These are phyloP conservation scores for Pangasius krempfi DNA, from an alignment of 2,797 vertebrate species.

Conservation along the genomic window DNA sequence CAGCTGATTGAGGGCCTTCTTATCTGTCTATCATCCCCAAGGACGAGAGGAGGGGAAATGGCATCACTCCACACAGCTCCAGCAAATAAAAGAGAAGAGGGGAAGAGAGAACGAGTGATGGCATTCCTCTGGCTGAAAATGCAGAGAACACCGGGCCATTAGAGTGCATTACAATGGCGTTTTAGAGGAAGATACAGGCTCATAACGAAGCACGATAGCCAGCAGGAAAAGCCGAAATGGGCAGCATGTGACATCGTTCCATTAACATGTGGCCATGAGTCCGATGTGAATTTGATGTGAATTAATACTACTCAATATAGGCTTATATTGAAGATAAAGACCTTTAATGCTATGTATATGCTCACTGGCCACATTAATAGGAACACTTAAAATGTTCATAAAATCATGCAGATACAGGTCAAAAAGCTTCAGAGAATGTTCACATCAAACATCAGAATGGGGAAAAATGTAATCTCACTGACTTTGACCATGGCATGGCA, in stretches of 20 bases:
- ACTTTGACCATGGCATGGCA: neutral
- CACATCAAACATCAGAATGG: neutral
- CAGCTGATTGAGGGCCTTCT: conserved; percentile 55
- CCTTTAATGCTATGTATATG: neutral
- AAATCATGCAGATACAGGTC: neutral
- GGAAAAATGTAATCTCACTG: neutral
- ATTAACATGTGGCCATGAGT: neutral
- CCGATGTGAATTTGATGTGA: neutral
- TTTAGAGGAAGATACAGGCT: conserved; percentile 15
- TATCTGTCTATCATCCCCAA: conserved; percentile 62
- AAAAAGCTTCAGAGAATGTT: neutral
- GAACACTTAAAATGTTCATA: neutral
- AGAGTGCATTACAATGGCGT: conserved; percentile 16
- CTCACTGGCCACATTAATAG: neutral
- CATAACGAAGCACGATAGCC: conserved; percentile 17
- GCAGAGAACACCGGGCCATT: conserved; percentile 23
- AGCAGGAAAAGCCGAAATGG: conserved; percentile 11
- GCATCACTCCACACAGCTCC: conserved; percentile 53
- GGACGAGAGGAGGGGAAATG: conserved; percentile 50
- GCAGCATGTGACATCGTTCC: neutral
- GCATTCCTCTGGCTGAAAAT: conserved; percentile 34
- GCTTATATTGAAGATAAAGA: neutral
- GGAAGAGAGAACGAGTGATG: conserved; percentile 1
- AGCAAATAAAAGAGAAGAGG: conserved; percentile 7
- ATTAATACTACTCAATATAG: neutral